A percentile compares a stretch with the other conserved stretches of the same genome.
Evolutionary conservation across 2,888 invertebrate species (phyloP).

Genomic region (Megaustenia siamemsis): DNA sequence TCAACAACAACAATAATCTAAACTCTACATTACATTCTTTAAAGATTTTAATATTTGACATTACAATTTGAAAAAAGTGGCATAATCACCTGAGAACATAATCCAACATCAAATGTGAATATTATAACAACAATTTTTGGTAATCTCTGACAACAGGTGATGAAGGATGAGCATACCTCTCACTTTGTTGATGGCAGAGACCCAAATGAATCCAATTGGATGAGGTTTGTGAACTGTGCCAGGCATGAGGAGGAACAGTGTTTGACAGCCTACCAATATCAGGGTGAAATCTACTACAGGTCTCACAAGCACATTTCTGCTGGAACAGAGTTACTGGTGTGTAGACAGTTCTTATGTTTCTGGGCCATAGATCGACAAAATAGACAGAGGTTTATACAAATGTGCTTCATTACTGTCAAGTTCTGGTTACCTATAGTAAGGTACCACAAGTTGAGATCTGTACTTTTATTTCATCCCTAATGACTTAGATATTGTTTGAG

Average conservation of each 20-base stretch:
- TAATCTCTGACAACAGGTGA: conserved; percentile 27
- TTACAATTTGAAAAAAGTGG: too few species aligned
- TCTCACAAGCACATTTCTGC: conserved; percentile 48
- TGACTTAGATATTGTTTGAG: too few species aligned
- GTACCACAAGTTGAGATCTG: too few species aligned
- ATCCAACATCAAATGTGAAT: background rate
- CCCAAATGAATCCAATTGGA: conserved; percentile 53
- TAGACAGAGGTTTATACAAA: too few species aligned
- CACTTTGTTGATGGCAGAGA: conserved; percentile 56
- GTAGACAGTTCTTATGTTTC: too few species aligned
- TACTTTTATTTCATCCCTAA: too few species aligned
- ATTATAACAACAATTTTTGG: background rate
- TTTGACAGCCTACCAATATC: conserved; percentile 55
- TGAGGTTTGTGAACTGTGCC: conserved; percentile 58
- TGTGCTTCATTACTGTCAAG: too few species aligned
- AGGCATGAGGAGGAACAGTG: conserved; percentile 54
- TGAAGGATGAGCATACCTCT: conserved; percentile 40
- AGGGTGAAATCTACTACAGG: conserved; percentile 54
- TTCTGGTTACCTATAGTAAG: too few species aligned
- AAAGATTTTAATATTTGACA: too few species aligned
- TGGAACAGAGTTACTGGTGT: conserved; percentile 47
- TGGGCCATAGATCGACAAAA: too few species aligned
- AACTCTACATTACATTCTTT: too few species aligned
- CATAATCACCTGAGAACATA: background rate
- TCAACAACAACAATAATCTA: too few species aligned